phyloP scores from a whole-genome alignment of 2,888 invertebrate genomes.

The Lepidochitona cinerea region DNA sequence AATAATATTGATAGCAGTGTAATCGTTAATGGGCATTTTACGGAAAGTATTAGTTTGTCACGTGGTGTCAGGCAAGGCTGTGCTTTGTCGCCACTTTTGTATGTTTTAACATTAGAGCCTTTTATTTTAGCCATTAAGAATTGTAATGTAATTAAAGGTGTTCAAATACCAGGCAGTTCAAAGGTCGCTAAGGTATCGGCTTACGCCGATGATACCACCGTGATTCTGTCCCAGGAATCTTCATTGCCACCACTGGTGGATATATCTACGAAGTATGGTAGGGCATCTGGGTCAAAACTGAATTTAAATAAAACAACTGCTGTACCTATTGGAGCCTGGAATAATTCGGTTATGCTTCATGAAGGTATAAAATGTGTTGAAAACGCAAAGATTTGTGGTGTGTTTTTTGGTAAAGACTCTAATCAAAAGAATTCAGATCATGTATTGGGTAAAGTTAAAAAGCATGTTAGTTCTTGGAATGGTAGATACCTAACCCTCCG shows the following conservation, averaged over 20 bases:
- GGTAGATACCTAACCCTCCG: neutral
- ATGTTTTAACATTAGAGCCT: neutral
- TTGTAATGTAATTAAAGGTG: constrained; percentile 10
- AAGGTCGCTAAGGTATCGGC: constrained; percentile 8
- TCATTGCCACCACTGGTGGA: neutral
- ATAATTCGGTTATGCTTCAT: no score
- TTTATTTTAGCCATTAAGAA: neutral
- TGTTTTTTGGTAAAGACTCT: neutral
- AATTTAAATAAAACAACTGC: constrained; percentile 30
- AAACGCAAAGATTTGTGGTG: no score
- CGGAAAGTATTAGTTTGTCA: neutral
- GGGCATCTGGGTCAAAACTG: constrained; percentile 26
- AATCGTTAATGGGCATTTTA: neutral
- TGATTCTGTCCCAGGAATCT: neutral
- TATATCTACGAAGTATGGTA: neutral
- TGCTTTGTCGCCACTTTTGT: neutral
- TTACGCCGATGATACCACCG: constrained; percentile 20
- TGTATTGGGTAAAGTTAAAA: neutral
- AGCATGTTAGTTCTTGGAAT: neutral
- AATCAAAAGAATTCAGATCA: neutral
- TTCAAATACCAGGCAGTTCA: constrained; percentile 18
- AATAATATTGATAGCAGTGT: neutral
- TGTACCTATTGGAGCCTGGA: constrained; percentile 27
- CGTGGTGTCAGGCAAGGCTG: neutral
- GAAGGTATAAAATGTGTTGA: no score